phyloP scores from a whole-genome alignment of 2,797 vertebrate species.

The Schizopygopsis malacanthus region DNA sequence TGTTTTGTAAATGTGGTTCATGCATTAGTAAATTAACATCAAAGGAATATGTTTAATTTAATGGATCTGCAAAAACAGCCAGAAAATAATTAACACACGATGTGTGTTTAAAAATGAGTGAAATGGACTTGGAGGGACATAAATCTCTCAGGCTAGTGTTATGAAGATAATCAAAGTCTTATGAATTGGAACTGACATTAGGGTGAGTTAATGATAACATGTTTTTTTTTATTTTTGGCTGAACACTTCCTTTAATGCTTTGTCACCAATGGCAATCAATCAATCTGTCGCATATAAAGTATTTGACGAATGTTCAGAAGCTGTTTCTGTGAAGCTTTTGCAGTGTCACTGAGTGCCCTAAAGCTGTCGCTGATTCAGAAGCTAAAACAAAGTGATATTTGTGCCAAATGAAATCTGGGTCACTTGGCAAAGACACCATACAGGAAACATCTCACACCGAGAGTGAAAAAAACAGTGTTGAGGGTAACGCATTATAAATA shows the following conservation, averaged over 20 bases:
- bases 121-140: background rate
- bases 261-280: background rate
- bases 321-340: background rate
- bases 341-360: background rate
- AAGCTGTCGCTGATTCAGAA: background rate
- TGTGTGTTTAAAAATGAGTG: background rate
- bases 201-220: background rate
- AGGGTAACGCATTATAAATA: background rate
- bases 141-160: background rate
- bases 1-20: conserved; percentile 3
- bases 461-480: background rate
- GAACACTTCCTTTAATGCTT: background rate
- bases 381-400: background rate
- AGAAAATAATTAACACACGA: background rate
- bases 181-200: background rate
- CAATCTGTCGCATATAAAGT: background rate
- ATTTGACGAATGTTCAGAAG: background rate
- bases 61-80: background rate
- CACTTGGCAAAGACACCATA: background rate
- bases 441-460: background rate
- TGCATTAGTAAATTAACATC: background rate
- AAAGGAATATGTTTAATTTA: background rate
- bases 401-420: background rate
- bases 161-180: background rate
- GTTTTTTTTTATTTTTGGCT: background rate